Conservation (phyloP, 2,797 vertebrate species). For the Eidolon dupreanum region DNA sequence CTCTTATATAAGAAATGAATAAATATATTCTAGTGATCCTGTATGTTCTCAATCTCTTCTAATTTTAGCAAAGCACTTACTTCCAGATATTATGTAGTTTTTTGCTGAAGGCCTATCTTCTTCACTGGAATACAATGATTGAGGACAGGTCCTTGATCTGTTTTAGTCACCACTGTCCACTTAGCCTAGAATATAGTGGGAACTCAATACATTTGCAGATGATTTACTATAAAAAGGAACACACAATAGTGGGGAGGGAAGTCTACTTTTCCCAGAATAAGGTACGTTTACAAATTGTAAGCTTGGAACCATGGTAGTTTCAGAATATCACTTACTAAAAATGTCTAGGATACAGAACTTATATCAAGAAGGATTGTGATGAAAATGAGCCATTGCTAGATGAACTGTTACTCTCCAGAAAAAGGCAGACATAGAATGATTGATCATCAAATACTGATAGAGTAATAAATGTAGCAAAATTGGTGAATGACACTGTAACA, state of each 20-base stretch:
- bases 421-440: neutral
- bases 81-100: neutral
- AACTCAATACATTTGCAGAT: neutral
- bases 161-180: neutral
- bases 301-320: neutral
- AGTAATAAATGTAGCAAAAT: neutral
- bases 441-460: neutral
- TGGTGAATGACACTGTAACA: neutral
- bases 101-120: neutral
- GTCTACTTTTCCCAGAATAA: neutral
- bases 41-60: neutral
- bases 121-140: neutral
- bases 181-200: neutral
- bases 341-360: neutral
- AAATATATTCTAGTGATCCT: neutral
- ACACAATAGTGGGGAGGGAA: neutral
- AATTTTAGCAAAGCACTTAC: neutral
- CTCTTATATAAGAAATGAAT: neutral
- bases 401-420: neutral
- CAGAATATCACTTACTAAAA: neutral
- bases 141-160: neutral
- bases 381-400: neutral
- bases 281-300: neutral
- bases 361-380: neutral
- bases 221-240: neutral